A percentile compares a stretch with the other conserved stretches of the same genome.
phyloP scores from a whole-genome alignment of 30 jellyfish, hydroid and myxozoan genomes.

The Catostylus mosaicus region DNA sequence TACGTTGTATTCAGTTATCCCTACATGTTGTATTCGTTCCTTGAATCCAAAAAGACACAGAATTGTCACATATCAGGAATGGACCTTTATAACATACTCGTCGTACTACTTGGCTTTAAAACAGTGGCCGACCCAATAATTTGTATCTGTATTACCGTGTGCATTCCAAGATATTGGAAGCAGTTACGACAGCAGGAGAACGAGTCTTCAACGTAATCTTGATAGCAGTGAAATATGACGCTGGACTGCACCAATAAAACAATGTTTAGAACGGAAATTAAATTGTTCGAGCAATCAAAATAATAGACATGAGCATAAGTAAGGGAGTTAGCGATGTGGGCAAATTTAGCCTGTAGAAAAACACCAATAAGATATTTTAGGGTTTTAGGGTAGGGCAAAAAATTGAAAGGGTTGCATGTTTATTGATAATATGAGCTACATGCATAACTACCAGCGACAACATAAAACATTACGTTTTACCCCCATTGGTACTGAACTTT shows the following conservation, averaged over 20 bases:
- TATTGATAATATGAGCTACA: no score
- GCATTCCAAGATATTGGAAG: slow-evolving; percentile 26
- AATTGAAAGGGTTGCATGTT: no score
- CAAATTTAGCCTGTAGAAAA: neutral
- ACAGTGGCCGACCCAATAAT: slow-evolving; percentile 43
- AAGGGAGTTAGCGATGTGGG: neutral
- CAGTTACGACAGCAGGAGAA: slow-evolving; percentile 17
- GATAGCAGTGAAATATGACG: neutral
- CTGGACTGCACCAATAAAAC: neutral
- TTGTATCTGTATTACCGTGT: slow-evolving; percentile 14
- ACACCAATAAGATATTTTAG: no score
- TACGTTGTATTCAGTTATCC: slow-evolving; percentile 30
- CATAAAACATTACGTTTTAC: no score
- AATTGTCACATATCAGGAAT: slow-evolving; percentile 23
- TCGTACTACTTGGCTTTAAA: slow-evolving; percentile 21
- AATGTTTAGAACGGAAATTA: neutral
- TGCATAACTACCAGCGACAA: no score
- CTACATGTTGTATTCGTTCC: slow-evolving; percentile 36
- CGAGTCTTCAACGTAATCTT: slow-evolving; percentile 32
- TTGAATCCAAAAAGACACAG: slow-evolving; percentile 1
- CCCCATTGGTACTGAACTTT: no score
- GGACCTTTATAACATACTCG: slow-evolving; percentile 15
- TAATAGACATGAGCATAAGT: neutral
- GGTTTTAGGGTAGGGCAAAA: no score
- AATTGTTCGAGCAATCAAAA: neutral